Evolutionary conservation across 2,797 vertebrate genomes (phyloP).

Genomic region (Typhlichthys subterraneus): DNA sequence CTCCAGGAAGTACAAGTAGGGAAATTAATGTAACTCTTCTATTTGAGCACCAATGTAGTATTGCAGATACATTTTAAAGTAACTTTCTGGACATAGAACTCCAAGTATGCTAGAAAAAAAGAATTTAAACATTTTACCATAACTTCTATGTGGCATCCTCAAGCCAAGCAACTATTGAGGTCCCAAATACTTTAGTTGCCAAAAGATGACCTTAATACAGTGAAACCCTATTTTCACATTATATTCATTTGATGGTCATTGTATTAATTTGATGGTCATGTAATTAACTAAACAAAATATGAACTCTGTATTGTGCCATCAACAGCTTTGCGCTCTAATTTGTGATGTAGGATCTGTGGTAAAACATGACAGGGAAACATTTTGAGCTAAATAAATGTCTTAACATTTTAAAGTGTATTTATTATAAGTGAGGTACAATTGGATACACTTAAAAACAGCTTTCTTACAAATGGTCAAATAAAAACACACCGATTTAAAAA

Average conservation of each 20-base stretch:
- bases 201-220: constrained; percentile 6
- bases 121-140: constrained; percentile 42
- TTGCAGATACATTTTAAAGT: no score
- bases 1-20: not conserved
- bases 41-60: not conserved
- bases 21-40: not conserved
- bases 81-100: no score
- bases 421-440: constrained; percentile 4
- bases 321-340: constrained; percentile 37
- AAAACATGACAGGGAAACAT: constrained; percentile 39
- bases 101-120: no score
- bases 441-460: not conserved
- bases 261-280: constrained; percentile 26
- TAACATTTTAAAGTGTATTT: constrained; percentile 53
- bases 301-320: constrained; percentile 30
- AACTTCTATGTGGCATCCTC: not conserved
- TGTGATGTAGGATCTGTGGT: constrained; percentile 48
- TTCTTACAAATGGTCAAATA: not conserved
- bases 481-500: not conserved
- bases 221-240: constrained; percentile 16
- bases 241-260: constrained; percentile 19
- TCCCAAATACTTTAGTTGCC: constrained; percentile 18
- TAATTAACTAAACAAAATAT: constrained; percentile 33
- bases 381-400: constrained; percentile 70
- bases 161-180: constrained; percentile 3